These are phyloP conservation scores for Parauchenoglanis punctatus DNA, from an alignment of 2,797 vertebrate genomes.

Conservation along the genomic window DNA sequence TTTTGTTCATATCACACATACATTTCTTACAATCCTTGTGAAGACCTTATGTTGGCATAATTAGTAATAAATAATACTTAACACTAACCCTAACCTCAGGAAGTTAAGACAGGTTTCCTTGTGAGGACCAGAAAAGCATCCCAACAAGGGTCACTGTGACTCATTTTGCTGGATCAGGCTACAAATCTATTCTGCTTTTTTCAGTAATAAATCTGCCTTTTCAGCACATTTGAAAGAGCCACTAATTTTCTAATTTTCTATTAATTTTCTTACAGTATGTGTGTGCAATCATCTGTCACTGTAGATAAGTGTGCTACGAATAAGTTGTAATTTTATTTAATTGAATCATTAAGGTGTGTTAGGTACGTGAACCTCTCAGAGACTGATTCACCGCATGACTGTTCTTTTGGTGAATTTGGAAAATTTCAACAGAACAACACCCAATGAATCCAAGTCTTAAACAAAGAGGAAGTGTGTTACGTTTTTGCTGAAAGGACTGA, in stretches of 20 bases:
- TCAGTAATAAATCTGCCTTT: not conserved
- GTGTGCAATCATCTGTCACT: not conserved
- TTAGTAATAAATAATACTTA: no score
- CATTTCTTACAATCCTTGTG: no score
- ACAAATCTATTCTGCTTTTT: not conserved
- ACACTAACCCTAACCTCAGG: no score
- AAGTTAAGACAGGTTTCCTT: no score
- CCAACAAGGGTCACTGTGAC: no score
- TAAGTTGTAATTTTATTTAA: not conserved
- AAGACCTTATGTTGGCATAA: no score
- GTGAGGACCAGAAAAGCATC: no score
- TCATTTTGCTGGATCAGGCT: no score
- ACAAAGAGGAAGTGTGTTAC: not conserved
- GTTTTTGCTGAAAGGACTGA: not conserved
- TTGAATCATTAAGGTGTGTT: not conserved
- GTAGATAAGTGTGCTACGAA: not conserved
- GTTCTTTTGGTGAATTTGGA: not conserved
- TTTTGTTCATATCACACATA: no score
- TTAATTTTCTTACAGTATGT: not conserved
- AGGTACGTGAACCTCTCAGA: not conserved
- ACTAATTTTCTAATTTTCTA: not conserved
- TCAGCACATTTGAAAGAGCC: not conserved
- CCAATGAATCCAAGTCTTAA: not conserved
- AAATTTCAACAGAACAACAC: not conserved
- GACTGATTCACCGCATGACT: not conserved